A percentile compares a stretch with the other conserved stretches of the same genome.
Evolutionary conservation across 2,888 invertebrate genomes (phyloP).

Genomic region (Steinernema scapterisci): DNA sequence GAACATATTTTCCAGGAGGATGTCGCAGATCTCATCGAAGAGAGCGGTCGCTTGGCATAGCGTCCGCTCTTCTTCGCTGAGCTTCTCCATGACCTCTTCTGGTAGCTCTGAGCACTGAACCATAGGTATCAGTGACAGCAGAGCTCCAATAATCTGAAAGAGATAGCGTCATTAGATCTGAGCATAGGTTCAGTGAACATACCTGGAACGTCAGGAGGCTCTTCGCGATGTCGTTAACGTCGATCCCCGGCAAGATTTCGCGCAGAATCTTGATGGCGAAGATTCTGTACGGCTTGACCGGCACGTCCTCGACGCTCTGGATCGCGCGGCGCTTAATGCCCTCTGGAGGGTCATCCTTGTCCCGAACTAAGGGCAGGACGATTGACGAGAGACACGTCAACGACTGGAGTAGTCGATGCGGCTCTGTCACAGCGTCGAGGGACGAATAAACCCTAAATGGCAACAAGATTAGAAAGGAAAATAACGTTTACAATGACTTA

Average conservation of each 20-base stretch:
- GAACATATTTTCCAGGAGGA: conserved; percentile 79
- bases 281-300: conserved; percentile 40
- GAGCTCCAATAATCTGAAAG: conserved; percentile 71
- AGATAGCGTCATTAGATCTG: too few relatives aligned
- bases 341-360: conserved; percentile 40
- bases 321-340: neutral
- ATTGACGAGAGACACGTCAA: conserved; percentile 69
- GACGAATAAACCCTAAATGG: conserved; percentile 75
- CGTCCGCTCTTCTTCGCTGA: conserved; percentile 78
- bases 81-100: conserved; percentile 74
- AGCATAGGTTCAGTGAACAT: too few relatives aligned
- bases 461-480: neutral
- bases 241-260: conserved; percentile 83
- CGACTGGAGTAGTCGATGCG: conserved; percentile 74
- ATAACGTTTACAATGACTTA: conserved; percentile 55
- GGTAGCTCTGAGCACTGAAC: conserved; percentile 82
- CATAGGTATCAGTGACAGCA: conserved; percentile 80
- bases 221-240: conserved; percentile 82
- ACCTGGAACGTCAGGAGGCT: conserved; percentile 68
- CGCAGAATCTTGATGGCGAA: conserved; percentile 82
- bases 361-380: conserved; percentile 68
- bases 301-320: conserved; percentile 37
- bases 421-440: conserved; percentile 84
- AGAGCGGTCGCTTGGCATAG: conserved; percentile 81
- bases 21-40: conserved; percentile 85